Base-by-base conservation (phyloP, 2,113 vertebrate genomes). In the Daphoenositta chrysoptera region DNA sequence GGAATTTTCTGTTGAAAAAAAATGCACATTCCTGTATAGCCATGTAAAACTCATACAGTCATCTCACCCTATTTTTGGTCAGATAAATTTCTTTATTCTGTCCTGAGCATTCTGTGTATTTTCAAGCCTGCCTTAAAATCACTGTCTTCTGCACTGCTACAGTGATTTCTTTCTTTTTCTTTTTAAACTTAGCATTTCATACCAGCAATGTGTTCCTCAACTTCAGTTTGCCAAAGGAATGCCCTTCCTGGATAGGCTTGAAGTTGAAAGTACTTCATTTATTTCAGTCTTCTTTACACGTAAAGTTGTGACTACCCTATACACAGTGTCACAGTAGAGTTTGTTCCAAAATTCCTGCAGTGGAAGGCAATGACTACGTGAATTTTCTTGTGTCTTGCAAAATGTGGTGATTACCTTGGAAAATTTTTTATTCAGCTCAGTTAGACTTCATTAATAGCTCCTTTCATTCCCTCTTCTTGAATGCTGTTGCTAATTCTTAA, bases 91-190 rank as follows among this genome's bases (percentile, higher is more conserved):
- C 40, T 83, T 20, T 72, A 3, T 65, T 75, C 22, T 76, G 12
- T 83, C 30, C 19, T 65, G 20, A 82, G n/a, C n/a, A 44, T 68
- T 84, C 56, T 75, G 33, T 27, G 33, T 81, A 50, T 83, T 95
- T 86, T 84, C 56, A 71, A 89, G 33, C 14, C 63, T 94, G 78
- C 82, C 88, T 96, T 91, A 87, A 92, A 95, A 82, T 79, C 22
- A 35, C 21, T 68, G 53, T 79, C 37, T 92, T 94, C 37, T 75
- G 48, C 76, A 81, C 17, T 75, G 28, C 47, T 82, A 7, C 22
- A 39, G 31, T 39, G 45, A 33, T 45, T 81, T 69, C 18, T 51
- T 77, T 58, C 7, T 23, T 37, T 22, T 80, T 33, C 15, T 71
- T 93, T 87, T 50, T 19, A 35, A 75, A 58, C n/a, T 72, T 80